A percentile compares a stretch with the other conserved stretches of the same genome.
Evolutionary conservation across 2,113 vertebrate species (phyloP).

Genomic region (Phoenicopterus ruber): DNA sequence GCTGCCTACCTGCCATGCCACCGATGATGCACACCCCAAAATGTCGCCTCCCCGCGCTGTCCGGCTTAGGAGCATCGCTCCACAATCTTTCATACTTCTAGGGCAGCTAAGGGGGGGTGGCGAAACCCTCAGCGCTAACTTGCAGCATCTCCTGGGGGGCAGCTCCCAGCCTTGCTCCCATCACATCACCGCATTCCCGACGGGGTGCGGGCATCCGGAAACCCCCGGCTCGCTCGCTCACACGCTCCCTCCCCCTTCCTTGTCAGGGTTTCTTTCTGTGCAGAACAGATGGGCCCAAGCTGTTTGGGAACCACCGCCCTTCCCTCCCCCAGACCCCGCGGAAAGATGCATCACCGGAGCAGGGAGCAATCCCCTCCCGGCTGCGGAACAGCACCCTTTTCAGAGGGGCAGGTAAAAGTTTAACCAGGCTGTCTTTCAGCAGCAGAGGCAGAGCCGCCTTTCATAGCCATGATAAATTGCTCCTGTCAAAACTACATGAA

Average conservation of each 20-base stretch:
- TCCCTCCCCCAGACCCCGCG: not conserved
- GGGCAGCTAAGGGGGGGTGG: not conserved
- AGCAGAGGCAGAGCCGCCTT: slow-evolving; percentile 69
- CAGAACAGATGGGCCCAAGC: slow-evolving; percentile 77
- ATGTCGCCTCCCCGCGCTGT: not conserved
- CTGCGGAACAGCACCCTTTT: slow-evolving; percentile 61
- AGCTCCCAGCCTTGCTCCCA: not conserved
- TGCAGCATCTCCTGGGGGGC: not conserved
- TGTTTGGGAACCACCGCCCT: slow-evolving; percentile 25
- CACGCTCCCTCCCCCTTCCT: slow-evolving; percentile 19
- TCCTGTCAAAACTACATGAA: slow-evolving; percentile 78
- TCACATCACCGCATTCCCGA: not conserved
- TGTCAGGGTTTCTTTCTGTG: slow-evolving; percentile 56
- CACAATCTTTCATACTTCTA: fast-evolving
- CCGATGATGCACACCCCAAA: not conserved
- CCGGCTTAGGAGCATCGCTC: not conserved
- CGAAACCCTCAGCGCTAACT: not conserved
- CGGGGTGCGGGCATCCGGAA: not conserved
- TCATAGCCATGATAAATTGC: slow-evolving; percentile 79
- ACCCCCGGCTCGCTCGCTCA: not conserved
- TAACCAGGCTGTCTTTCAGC: slow-evolving; percentile 85
- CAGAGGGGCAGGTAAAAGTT: slow-evolving; percentile 90
- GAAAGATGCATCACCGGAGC: slow-evolving; percentile 50
- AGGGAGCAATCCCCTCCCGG: slow-evolving; percentile 66
- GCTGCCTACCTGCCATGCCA: not conserved